These are phyloP conservation scores for Coptodon bakossiorum DNA, from an alignment of 2,113 vertebrate genomes.

Conservation along the genomic window DNA sequence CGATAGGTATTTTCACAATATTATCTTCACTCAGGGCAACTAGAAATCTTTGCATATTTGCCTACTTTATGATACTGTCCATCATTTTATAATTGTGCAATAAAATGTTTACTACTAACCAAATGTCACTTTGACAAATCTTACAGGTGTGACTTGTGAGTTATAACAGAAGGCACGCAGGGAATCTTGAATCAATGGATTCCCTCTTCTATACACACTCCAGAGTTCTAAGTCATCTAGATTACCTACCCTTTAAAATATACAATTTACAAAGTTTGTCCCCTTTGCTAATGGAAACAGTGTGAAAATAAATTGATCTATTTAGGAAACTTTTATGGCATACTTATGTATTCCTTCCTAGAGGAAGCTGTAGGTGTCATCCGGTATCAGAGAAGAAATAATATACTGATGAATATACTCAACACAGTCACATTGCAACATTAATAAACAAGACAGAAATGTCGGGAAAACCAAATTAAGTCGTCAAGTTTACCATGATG, in stretches of 20 bases:
- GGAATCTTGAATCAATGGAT: neutral
- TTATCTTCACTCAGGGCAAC: neutral
- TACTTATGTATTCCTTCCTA: neutral
- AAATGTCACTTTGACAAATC: neutral
- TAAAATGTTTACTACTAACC: neutral
- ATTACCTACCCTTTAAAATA: neutral
- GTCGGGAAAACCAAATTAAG: neutral
- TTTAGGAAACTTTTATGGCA: neutral
- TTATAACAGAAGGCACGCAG: neutral
- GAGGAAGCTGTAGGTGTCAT: neutral
- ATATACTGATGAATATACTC: neutral
- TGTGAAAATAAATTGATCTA: neutral
- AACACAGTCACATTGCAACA: neutral
- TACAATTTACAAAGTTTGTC: neutral
- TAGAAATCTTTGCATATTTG: neutral
- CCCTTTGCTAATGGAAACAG: neutral
- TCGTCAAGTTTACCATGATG: neutral
- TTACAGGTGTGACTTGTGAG: neutral
- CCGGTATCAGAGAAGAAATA: neutral
- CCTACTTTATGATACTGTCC: neutral
- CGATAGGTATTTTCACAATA: neutral
- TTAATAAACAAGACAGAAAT: neutral
- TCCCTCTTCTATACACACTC: neutral
- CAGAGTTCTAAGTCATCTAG: neutral
- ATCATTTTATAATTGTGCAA: neutral